Evolutionary conservation across 1,140 invertebrate genomes (phyloP).

Genomic region (Pogonomyrmex barbatus): DNA sequence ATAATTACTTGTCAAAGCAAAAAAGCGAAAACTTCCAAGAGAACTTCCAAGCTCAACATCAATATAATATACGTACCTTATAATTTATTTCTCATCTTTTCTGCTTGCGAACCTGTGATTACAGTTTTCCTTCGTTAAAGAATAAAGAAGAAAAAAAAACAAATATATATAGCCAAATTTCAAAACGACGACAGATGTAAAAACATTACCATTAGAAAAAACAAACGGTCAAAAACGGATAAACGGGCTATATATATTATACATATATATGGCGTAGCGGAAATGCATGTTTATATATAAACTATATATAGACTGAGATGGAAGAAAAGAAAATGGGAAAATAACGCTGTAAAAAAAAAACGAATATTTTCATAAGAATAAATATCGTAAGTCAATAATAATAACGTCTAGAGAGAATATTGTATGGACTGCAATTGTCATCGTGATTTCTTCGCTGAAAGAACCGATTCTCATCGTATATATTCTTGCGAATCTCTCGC

Average conservation of each 20-base stretch:
- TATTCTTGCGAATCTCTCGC: slow-evolving; percentile 45
- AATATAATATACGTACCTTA: slow-evolving; percentile 8
- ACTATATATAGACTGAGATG: slow-evolving; percentile 74
- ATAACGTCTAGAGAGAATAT: slow-evolving; percentile 66
- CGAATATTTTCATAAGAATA: slow-evolving; percentile 85
- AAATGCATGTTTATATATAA: slow-evolving; percentile 69
- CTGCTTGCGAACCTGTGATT: slow-evolving; percentile 45
- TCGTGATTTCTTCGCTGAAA: slow-evolving; percentile 55
- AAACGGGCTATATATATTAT: slow-evolving; percentile 41
- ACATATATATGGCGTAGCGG: slow-evolving; percentile 28
- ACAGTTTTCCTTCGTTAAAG: slow-evolving; percentile 24
- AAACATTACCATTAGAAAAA: slow-evolving; percentile 52
- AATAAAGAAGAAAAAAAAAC: slow-evolving; percentile 30
- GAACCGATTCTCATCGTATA: slow-evolving; percentile 42
- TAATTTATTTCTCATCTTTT: slow-evolving; percentile 44
- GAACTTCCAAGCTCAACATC: slow-evolving; percentile 54
- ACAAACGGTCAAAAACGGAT: slow-evolving; percentile 50
- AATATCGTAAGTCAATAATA: slow-evolving; percentile 85
- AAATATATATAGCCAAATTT: slow-evolving; percentile 47
- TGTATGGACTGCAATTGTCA: slow-evolving; percentile 51
- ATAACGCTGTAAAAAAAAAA: slow-evolving; percentile 80
- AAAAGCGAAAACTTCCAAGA: slow-evolving; percentile 22
- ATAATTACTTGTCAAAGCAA: not conserved
- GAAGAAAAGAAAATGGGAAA: slow-evolving; percentile 69
- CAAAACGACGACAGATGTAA: slow-evolving; percentile 47